A percentile compares a stretch with the other conserved stretches of the same genome.
Conservation (phyloP, 2,797 vertebrate species). For the Cephalopachus bancanus region DNA sequence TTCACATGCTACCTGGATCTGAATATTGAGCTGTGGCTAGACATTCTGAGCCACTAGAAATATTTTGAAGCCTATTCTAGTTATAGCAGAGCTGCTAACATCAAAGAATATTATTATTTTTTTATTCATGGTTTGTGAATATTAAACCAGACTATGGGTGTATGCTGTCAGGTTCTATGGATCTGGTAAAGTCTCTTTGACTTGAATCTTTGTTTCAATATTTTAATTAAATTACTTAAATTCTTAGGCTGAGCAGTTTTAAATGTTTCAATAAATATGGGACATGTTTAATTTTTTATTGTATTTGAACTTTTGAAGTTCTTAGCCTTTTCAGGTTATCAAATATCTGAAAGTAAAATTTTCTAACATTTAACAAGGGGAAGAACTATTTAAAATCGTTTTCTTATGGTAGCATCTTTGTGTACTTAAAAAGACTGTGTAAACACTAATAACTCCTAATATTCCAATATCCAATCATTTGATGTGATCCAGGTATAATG, state of each 20-base stretch:
- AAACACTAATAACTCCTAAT: conserved; percentile 30
- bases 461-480: not conserved
- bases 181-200: conserved; percentile 59
- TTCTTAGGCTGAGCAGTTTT: conserved; percentile 49
- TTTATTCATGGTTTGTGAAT: conserved; percentile 65
- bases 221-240: conserved; percentile 51
- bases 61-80: conserved; percentile 54
- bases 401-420: conserved; percentile 30
- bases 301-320: conserved; percentile 67
- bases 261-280: not conserved
- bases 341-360: conserved; percentile 72
- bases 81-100: conserved; percentile 48
- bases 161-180: not conserved
- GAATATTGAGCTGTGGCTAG: conserved; percentile 57
- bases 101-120: conserved; percentile 46
- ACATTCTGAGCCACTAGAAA: conserved; percentile 24
- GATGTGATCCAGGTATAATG: not conserved
- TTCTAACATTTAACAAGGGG: conserved; percentile 64
- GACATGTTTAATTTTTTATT: conserved; percentile 36
- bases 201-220: conserved; percentile 57
- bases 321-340: conserved; percentile 48
- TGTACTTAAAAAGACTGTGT: conserved; percentile 39
- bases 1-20: conserved; percentile 18
- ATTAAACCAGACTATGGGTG: conserved; percentile 17
- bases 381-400: conserved; percentile 64